These are phyloP conservation scores for Apoderus coryli DNA, from an alignment of 2,888 invertebrate species.

Conservation along the genomic window DNA sequence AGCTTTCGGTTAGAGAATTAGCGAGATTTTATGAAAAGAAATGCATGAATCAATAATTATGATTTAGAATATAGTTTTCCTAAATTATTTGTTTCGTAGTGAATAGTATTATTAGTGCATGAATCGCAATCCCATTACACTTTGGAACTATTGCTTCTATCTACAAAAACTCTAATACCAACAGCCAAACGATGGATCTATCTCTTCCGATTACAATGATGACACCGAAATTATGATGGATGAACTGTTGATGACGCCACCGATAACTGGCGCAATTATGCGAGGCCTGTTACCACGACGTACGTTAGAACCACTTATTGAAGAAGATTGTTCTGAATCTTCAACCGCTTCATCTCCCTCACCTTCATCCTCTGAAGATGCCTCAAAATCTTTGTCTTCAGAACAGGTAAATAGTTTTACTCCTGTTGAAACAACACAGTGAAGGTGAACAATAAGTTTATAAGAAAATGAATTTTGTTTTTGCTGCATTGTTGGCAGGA, in stretches of 20 bases:
- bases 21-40: neutral
- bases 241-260: conserved; percentile 61
- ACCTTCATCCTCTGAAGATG: conserved; percentile 18
- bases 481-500: conserved; percentile 34
- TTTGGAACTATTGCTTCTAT: too few species aligned
- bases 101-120: too few species aligned
- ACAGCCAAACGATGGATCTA: conserved; percentile 28
- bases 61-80: too few species aligned
- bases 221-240: conserved; percentile 74
- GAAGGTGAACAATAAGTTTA: conserved; percentile 22
- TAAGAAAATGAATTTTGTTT: too few species aligned
- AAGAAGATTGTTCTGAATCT: conserved; percentile 66
- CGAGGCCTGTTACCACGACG: conserved; percentile 57
- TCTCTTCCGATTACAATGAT: conserved; percentile 53
- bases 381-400: conserved; percentile 28
- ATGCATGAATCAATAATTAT: too few species aligned
- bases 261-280: conserved; percentile 56
- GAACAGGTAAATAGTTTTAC: conserved; percentile 30
- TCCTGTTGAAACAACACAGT: conserved; percentile 24
- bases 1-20: conserved; percentile 30
- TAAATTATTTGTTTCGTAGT: too few species aligned
- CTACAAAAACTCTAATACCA: too few species aligned
- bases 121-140: too few species aligned
- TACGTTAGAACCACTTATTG: conserved; percentile 67
- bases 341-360: conserved; percentile 26